Conservation (phyloP, 2,888 invertebrate species). For the Ariolimax columbianus region DNA sequence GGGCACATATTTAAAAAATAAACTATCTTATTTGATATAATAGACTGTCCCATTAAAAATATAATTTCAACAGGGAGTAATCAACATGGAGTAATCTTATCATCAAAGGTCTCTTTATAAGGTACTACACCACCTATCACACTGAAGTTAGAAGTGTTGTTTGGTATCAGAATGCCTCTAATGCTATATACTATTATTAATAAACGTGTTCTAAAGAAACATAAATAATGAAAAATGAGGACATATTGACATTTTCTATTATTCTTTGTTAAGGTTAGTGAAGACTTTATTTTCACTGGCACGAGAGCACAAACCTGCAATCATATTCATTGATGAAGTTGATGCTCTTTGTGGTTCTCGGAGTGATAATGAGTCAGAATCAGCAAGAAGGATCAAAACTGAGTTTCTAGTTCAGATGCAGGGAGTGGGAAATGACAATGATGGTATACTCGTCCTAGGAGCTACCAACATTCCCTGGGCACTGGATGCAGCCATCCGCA, state of each 20-base stretch:
- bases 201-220: too few relatives aligned
- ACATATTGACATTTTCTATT: neutral
- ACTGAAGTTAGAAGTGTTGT: too few relatives aligned
- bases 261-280: conserved; percentile 78
- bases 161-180: too few relatives aligned
- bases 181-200: too few relatives aligned
- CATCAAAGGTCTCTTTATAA: too few relatives aligned
- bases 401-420: conserved; percentile 83
- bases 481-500: conserved; percentile 95
- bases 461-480: conserved; percentile 98
- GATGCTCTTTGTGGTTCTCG: conserved; percentile 98
- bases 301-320: conserved; percentile 95
- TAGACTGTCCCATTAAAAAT: too few relatives aligned
- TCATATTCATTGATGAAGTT: conserved; percentile 98
- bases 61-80: too few relatives aligned
- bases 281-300: conserved; percentile 97
- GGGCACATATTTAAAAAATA: too few relatives aligned
- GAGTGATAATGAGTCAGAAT: conserved; percentile 98
- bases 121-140: too few relatives aligned
- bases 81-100: too few relatives aligned
- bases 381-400: conserved; percentile 81
- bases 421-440: conserved; percentile 95
- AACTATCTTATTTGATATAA: too few relatives aligned
- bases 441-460: conserved; percentile 95
- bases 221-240: too few relatives aligned